Evolutionary conservation across 1,140 invertebrate species (phyloP).

Genomic region (Papilio glaucus): DNA sequence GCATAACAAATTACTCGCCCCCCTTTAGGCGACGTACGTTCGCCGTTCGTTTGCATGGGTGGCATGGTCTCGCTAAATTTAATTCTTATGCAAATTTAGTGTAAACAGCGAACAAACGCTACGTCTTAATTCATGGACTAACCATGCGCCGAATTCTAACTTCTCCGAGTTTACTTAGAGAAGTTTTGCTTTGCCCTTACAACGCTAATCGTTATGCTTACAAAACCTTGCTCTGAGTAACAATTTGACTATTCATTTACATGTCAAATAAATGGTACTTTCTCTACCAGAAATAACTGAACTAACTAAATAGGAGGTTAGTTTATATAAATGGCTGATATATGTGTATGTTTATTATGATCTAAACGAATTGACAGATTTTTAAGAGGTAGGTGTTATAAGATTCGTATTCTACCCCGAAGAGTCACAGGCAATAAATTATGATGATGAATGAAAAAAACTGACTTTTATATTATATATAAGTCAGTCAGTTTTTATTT

Average conservation of each 20-base stretch:
- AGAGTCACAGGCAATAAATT: too few species aligned
- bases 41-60: constrained; percentile 57
- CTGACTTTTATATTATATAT: too few species aligned
- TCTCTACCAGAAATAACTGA: neutral
- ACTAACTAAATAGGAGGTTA: too few species aligned
- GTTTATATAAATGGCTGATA: too few species aligned
- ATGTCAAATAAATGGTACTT: neutral
- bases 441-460: too few species aligned
- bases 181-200: constrained; percentile 42
- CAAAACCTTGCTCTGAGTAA: neutral
- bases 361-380: too few species aligned
- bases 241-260: neutral
- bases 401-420: too few species aligned
- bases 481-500: too few species aligned
- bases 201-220: constrained; percentile 8
- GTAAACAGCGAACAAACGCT: constrained; percentile 53
- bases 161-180: constrained; percentile 44
- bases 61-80: constrained; percentile 50
- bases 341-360: too few species aligned
- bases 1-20: neutral
- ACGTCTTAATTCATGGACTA: constrained; percentile 51
- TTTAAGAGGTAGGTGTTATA: too few species aligned
- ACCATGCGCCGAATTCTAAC: constrained; percentile 49
- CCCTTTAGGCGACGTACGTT: constrained; percentile 41
- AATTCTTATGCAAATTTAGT: constrained; percentile 67